Conservation (phyloP, 2,797 vertebrate species). For the Esox masquinongy region DNA sequence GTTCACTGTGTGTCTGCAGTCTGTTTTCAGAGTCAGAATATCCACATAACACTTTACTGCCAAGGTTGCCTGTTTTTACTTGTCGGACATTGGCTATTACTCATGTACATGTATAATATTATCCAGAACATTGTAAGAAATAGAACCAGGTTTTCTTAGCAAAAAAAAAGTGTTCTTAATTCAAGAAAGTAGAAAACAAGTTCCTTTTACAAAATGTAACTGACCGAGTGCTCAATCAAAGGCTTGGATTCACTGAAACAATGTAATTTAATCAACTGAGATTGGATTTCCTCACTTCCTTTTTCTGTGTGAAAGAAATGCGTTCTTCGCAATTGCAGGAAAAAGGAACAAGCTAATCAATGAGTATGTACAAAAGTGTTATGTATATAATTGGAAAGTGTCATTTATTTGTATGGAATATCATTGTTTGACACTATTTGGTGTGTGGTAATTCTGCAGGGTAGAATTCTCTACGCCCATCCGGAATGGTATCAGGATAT, state of each 20-base stretch:
- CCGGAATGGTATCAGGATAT: slow-evolving; percentile 71
- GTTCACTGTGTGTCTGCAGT: slow-evolving; percentile 1
- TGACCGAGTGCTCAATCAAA: slow-evolving; percentile 54
- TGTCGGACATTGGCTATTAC: background rate
- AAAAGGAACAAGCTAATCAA: slow-evolving; percentile 10
- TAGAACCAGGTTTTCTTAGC: slow-evolving; percentile 37
- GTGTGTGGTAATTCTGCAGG: slow-evolving; percentile 82
- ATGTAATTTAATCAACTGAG: slow-evolving; percentile 61
- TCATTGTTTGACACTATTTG: slow-evolving; percentile 69
- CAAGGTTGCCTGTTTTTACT: slow-evolving; percentile 39
- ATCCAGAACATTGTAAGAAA: slow-evolving; percentile 7
- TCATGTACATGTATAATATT: background rate
- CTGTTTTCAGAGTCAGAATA: slow-evolving; percentile 38
- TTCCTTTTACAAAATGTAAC: slow-evolving; percentile 43
- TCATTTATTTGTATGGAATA: slow-evolving; percentile 77
- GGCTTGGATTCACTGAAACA: slow-evolving; percentile 55
- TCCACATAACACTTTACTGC: slow-evolving; percentile 41
- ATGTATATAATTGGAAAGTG: slow-evolving; percentile 79
- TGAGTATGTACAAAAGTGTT: slow-evolving; percentile 79
- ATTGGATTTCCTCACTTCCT: slow-evolving; percentile 52
- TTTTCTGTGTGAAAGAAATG: slow-evolving; percentile 59
- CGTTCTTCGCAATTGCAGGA: slow-evolving; percentile 23
- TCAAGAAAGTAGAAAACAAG: slow-evolving; percentile 46
- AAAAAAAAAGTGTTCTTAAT: slow-evolving; percentile 31
- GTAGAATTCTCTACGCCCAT: slow-evolving; percentile 75